phyloP scores from a whole-genome alignment of 2,113 vertebrate species.

The Clarias magur region DNA sequence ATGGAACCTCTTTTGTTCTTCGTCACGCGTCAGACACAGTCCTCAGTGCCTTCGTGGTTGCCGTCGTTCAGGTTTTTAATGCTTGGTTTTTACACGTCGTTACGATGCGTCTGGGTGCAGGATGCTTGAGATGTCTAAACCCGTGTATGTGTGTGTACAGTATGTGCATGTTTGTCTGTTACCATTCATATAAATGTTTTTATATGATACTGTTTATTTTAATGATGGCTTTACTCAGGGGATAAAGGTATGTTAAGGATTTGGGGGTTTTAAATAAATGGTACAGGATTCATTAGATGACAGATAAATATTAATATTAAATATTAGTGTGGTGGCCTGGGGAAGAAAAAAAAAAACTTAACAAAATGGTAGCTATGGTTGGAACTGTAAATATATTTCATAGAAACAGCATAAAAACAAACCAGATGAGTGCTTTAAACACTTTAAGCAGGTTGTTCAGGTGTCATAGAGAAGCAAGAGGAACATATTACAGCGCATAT shows the following conservation, averaged over 20 bases:
- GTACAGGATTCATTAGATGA: conserved; percentile 4
- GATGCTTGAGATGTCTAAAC: neutral
- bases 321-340: conserved; percentile 6
- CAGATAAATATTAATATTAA: neutral
- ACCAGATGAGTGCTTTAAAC: neutral
- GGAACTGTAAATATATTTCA: neutral
- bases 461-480: neutral
- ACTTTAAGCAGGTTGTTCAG: neutral
- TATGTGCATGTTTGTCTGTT: neutral
- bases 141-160: neutral
- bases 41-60: conserved; percentile 23
- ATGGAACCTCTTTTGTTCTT: neutral
- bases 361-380: neutral
- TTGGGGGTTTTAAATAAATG: conserved; percentile 20
- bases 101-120: neutral
- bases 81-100: neutral
- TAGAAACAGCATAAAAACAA: neutral
- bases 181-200: conserved; percentile 41
- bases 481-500: neutral
- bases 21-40: conserved; percentile 24
- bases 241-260: conserved; percentile 17
- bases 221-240: conserved; percentile 48
- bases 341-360: neutral
- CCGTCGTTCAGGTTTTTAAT: neutral
- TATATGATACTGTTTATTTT: conserved; percentile 24